phyloP scores from a whole-genome alignment of 2,797 vertebrate genomes.

The Enteromius fasciolatus region DNA sequence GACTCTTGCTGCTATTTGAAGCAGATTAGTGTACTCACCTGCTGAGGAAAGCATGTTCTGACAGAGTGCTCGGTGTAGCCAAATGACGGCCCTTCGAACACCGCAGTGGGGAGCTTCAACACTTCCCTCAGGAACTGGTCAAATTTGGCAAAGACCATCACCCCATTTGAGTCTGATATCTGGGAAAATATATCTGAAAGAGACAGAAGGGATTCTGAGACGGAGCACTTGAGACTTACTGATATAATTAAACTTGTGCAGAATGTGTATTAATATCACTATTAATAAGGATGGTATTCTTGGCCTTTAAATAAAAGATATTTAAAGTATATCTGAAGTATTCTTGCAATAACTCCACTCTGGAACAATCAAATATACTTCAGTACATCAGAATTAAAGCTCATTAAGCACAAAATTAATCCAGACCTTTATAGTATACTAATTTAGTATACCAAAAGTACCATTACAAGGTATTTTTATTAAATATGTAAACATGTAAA shows the following conservation, averaged over 20 bases:
- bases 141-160: constrained; percentile 91
- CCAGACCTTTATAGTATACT: background rate
- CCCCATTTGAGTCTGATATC: constrained; percentile 91
- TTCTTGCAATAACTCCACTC: background rate
- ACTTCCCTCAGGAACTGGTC: constrained; percentile 94
- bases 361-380: background rate
- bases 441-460: background rate
- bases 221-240: background rate
- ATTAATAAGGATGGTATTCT: background rate
- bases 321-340: background rate
- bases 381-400: background rate
- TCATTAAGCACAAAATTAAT: background rate
- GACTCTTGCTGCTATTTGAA: constrained; percentile 1
- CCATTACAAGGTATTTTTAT: background rate
- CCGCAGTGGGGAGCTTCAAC: constrained; percentile 92
- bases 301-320: background rate
- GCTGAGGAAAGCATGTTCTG: constrained; percentile 92
- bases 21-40: constrained; percentile 75
- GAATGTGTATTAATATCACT: background rate
- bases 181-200: constrained; percentile 94
- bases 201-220: constrained; percentile 47
- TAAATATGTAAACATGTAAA: background rate
- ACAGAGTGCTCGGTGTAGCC: constrained; percentile 94
- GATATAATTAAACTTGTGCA: background rate
- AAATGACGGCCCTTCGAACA: constrained; percentile 96